Evolutionary conservation across 2,888 invertebrate genomes (phyloP).

Genomic region (Drepana falcataria): DNA sequence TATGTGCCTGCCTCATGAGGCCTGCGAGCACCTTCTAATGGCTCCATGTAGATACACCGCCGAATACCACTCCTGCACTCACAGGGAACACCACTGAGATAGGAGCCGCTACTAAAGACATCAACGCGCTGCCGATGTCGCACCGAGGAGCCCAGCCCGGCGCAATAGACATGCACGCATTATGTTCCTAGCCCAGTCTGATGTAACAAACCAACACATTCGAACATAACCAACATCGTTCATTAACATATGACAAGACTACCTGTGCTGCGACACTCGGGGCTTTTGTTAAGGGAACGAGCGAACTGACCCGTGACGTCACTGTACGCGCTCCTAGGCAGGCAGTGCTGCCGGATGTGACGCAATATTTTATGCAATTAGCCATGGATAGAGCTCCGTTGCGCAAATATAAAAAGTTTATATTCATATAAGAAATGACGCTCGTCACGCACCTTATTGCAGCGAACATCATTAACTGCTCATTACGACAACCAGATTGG

Average conservation of each 20-base stretch:
- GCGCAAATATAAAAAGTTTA: neutral
- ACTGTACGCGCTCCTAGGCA: neutral
- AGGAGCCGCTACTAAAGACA: neutral
- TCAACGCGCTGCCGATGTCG: neutral
- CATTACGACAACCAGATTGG: neutral
- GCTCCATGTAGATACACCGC: too few relatives aligned
- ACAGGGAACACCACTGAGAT: neutral
- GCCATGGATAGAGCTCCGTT: neutral
- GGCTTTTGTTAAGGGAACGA: neutral
- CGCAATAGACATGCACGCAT: too few relatives aligned
- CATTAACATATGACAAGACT: too few relatives aligned
- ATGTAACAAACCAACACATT: too few relatives aligned
- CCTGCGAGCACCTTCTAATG: too few relatives aligned
- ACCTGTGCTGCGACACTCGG: too few relatives aligned
- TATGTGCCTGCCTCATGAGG: too few relatives aligned
- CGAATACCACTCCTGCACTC: too few relatives aligned
- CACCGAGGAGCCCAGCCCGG: too few relatives aligned
- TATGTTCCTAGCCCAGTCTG: too few relatives aligned
- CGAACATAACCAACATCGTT: too few relatives aligned
- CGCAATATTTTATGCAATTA: neutral
- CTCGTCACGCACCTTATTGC: neutral
- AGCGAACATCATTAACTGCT: neutral
- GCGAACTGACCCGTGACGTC: neutral
- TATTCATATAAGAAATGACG: neutral
- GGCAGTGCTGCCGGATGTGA: too few relatives aligned